These are phyloP conservation scores for Actinernus sp. DNA, from an alignment of 92 coral and sea anemone genomes.

Conservation along the genomic window DNA sequence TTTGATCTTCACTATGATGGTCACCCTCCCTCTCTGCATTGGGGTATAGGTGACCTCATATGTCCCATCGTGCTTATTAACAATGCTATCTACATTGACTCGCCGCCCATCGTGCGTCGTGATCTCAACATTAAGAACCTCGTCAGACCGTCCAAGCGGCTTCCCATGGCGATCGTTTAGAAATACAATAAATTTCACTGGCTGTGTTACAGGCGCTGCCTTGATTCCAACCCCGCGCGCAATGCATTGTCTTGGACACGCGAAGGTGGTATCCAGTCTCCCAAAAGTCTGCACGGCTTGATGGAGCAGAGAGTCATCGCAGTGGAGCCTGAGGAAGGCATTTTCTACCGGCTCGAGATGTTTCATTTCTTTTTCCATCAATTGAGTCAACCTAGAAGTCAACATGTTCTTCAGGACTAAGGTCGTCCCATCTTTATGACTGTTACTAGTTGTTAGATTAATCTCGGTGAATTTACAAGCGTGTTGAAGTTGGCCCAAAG, in stretches of 20 bases:
- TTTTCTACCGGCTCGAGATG: conserved; percentile 49
- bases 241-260: conserved; percentile 40
- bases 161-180: conserved; percentile 54
- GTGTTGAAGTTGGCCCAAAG: conserved; percentile 37
- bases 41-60: conserved; percentile 59
- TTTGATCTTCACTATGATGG: conserved; percentile 29
- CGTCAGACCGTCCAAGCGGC: conserved; percentile 18
- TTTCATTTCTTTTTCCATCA: conserved; percentile 32
- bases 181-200: conserved; percentile 45
- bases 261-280: conserved; percentile 37
- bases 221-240: conserved; percentile 68
- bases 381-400: conserved; percentile 42
- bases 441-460: conserved; percentile 28
- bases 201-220: conserved; percentile 42
- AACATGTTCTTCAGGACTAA: conserved; percentile 39
- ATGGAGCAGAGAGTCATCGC: conserved; percentile 60
- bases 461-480: conserved; percentile 66
- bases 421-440: conserved; percentile 47
- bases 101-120: conserved; percentile 30
- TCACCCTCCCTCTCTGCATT: conserved; percentile 23
- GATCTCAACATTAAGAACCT: conserved; percentile 20
- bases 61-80: conserved; percentile 40
- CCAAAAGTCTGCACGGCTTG: conserved; percentile 59
- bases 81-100: conserved; percentile 42
- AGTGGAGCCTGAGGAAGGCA: conserved; percentile 35